Evolutionary conservation across 2,113 vertebrate species (phyloP).

Genomic region (Microtus oregoni): DNA sequence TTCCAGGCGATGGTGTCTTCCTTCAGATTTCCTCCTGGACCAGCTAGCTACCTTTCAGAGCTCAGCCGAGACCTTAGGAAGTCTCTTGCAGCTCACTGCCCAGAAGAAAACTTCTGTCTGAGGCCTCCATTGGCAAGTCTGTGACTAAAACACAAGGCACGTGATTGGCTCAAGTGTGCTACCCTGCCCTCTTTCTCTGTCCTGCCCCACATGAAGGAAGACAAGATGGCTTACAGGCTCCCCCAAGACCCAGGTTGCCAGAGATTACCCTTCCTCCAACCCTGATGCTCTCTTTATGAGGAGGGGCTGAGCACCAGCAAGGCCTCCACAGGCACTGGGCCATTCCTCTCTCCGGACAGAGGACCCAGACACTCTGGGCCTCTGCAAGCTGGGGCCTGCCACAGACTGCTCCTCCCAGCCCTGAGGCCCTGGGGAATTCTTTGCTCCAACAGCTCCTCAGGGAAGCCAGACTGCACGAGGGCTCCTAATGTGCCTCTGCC

Average conservation of each 20-base stretch:
- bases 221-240: not conserved
- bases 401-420: slow-evolving; percentile 74
- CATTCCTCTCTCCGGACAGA: slow-evolving; percentile 39
- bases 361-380: slow-evolving; percentile 39
- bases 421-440: slow-evolving; percentile 79
- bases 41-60: not conserved
- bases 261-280: not conserved
- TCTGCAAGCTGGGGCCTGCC: slow-evolving; percentile 75
- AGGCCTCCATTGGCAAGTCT: not conserved
- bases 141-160: not conserved
- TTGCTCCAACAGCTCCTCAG: slow-evolving; percentile 80
- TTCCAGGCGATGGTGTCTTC: not conserved
- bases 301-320: not conserved
- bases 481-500: slow-evolving; percentile 75
- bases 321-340: not conserved
- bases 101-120: not conserved
- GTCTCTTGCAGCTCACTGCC: not conserved
- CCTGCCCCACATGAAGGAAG: not conserved
- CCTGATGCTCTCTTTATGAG: not conserved
- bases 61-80: not conserved
- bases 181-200: not conserved
- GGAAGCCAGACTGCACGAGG: slow-evolving; percentile 73
- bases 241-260: not conserved
- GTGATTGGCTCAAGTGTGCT: not conserved
- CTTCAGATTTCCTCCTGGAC: not conserved